Conservation (phyloP, 2,888 invertebrate species). For the Phengaris alcon region DNA sequence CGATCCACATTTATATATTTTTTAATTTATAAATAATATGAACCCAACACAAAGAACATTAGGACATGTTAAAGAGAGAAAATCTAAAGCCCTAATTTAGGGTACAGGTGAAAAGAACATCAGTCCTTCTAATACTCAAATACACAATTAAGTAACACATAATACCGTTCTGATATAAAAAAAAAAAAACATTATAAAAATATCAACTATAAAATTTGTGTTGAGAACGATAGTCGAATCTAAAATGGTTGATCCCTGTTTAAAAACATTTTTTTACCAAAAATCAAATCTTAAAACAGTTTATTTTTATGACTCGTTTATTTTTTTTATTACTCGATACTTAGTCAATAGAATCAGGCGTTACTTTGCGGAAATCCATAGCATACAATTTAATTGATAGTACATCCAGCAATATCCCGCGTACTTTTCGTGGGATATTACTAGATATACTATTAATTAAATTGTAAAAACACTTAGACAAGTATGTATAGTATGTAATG, state of each 20-base stretch:
- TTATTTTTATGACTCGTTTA: no score
- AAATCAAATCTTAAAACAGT: no score
- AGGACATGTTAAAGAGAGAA: constrained; percentile 59
- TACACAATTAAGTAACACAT: constrained; percentile 47
- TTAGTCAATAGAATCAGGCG: no score
- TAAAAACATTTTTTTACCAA: background rate
- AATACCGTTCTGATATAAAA: constrained; percentile 31
- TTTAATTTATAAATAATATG: constrained; percentile 75
- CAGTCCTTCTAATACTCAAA: constrained; percentile 76
- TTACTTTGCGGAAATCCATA: no score
- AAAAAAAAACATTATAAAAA: constrained; percentile 29
- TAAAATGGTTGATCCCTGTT: constrained; percentile 19
- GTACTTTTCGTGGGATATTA: no score
- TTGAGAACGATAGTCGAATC: constrained; percentile 9
- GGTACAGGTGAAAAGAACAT: constrained; percentile 77
- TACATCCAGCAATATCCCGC: no score
- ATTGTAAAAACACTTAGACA: no score
- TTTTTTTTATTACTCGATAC: no score
- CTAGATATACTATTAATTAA: no score
- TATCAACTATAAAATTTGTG: constrained; percentile 25
- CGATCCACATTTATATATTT: constrained; percentile 58
- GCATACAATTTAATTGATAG: no score
- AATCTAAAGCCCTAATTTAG: constrained; percentile 78
- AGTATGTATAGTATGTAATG: no score
- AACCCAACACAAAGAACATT: constrained; percentile 74